Evolutionary conservation across 2,797 vertebrate genomes (phyloP), one percentile per base, ranked within the genome.

Genomic region (Tympanoctomys barrerae): DNA sequence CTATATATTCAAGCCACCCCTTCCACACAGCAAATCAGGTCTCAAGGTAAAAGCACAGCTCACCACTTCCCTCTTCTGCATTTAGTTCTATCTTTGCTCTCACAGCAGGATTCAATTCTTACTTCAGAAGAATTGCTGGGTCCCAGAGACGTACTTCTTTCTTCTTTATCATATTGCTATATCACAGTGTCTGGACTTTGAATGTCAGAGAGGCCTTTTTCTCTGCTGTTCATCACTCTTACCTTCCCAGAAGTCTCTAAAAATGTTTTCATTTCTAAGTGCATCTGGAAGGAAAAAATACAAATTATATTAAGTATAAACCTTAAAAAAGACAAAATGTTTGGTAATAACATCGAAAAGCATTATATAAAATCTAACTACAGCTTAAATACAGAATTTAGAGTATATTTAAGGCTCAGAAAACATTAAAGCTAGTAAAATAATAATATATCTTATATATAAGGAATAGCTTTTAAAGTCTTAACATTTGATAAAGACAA

Each of bases 211-310:
- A 73, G 21, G 22, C 11, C 11, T 73, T 11, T 24, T 12, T 6
- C 22, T 73, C 11, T 42, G 36, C 22, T 75, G 24, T 26, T 75
- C 11, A 26, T 42, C 22, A 7, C 22, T 6, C 2, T 24, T 24
- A 13, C 26, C 39, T 75, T 26, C 22, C 70, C 22, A 12, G 71
- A 46, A 75, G 71, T 75, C 12, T 22, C 13, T 75, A 28, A 75
- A 75, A 91, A 39, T 49, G 28, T 64, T 87, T 81, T 81, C 68
- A 68, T 77, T 91, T 81, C 9, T 70, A 78, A 89, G 46, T 71
- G 13, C 2, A 49, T 42, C 18, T 77, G 18, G 33, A 26, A 78
- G n/a, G 3, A 86, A 87, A 81, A 19, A 5, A 24, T 82, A 46
- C 24, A 89, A 66, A 54, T 91, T 68, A 26, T 26, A 42, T 42